Evolutionary conservation across 2,113 vertebrate genomes (phyloP), one percentile per base, ranked within the genome.

Genomic region (Sander vitreus): DNA sequence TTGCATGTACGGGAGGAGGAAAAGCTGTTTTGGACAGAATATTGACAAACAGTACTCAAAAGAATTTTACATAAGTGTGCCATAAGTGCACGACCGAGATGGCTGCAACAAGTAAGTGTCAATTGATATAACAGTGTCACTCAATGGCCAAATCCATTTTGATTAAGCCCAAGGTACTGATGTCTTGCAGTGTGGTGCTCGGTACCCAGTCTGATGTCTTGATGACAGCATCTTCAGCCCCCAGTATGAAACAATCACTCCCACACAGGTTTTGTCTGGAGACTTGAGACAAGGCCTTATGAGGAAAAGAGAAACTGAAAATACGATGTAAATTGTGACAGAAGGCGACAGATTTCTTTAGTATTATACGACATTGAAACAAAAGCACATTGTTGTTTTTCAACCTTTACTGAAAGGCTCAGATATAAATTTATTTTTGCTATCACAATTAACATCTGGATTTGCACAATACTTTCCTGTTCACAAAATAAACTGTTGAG

Each of bases 131-230:
- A 86, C 58, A 70, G 36, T 87, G 58, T 78, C 70, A 88, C 87
- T 92, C 76, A 92, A 79, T 85, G 75, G 76, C 89, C 91, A 85
- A 93, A 89, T 83, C 86, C 83, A 86, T 93, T 93, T 89, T 92
- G 89, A 94, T 93, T 91, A 89, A 87, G 65, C 83, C 36, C 80
- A 82, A 86, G 80, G 88, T 80, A 88, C 81, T 71, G 85, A 85
- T 63, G 73, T 88, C 81, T 87, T 58, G 80, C 88, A 89, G 80
- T 43, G 80, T 43, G 69, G 76, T 21, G 23, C 57, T 73, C 48
- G 5, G 64, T 58, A 76, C 63, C 50, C 4, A 19, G 74, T 72
- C 80, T 83, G 71, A 86, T 79, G 83, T 88, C 83, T 81, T 90
- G 87, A 92, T 91, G 86, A 91, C 88, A 93, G 85, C 65, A 83